A percentile compares a stretch with the other conserved stretches of the same genome.
phyloP scores from a whole-genome alignment of 1,140 invertebrate genomes.

The Trichonephila clavata region DNA sequence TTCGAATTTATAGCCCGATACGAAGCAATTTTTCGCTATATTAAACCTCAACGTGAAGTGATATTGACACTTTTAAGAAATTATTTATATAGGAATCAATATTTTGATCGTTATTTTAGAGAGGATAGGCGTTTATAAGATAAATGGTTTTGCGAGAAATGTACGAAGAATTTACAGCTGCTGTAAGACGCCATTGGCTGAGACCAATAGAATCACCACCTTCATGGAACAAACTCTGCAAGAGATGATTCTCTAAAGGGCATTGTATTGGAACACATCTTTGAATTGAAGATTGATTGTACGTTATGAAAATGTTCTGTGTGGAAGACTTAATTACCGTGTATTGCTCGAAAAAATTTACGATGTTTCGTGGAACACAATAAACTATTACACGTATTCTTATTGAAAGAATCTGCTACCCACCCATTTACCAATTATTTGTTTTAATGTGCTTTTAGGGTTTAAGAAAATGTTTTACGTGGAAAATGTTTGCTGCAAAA shows the following conservation, averaged over 20 bases:
- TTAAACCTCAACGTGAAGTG: not conserved
- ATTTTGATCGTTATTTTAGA: not conserved
- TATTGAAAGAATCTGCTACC: too few species aligned
- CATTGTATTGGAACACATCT: not conserved
- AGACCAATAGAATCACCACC: not conserved
- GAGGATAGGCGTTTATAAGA: not conserved
- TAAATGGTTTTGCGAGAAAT: not conserved
- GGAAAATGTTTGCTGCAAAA: too few species aligned
- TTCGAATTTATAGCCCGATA: not conserved
- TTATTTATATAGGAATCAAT: not conserved
- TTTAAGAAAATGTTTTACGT: too few species aligned
- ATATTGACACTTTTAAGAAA: not conserved
- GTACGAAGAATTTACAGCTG: not conserved
- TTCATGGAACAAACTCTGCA: not conserved
- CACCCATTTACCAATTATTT: too few species aligned
- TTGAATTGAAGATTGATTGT: not conserved
- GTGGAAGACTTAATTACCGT: not conserved
- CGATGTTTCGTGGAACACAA: not conserved
- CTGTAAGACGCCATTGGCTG: not conserved
- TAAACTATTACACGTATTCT: too few species aligned
- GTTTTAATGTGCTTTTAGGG: too few species aligned
- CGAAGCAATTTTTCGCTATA: not conserved
- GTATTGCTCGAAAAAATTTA: not conserved
- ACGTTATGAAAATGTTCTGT: not conserved
- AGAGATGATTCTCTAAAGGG: not conserved